phyloP scores from a whole-genome alignment of 2,888 invertebrate species.

The Pyrgus malvae region DNA sequence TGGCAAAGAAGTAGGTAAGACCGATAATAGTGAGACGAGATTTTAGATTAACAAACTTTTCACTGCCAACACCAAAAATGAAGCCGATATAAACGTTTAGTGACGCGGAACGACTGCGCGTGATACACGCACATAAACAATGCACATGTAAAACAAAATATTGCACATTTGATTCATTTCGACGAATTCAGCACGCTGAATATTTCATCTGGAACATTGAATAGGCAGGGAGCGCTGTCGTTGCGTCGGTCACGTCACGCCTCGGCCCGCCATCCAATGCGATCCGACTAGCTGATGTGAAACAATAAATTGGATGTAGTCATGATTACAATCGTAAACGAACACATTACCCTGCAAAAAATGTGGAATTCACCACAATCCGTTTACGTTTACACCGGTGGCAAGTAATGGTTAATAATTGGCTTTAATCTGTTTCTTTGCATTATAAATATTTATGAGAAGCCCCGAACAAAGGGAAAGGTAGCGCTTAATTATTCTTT shows the following conservation, averaged over 20 bases:
- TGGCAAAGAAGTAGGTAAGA: too few species aligned
- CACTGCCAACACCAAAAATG: too few species aligned
- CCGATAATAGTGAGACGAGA: too few species aligned
- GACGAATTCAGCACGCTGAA: slow-evolving; percentile 57
- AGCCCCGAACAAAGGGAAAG: background rate
- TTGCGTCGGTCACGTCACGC: slow-evolving; percentile 23
- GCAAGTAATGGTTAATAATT: slow-evolving; percentile 1
- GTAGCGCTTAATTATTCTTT: slow-evolving; percentile 20
- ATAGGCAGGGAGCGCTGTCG: slow-evolving; percentile 41
- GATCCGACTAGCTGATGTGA: slow-evolving; percentile 36
- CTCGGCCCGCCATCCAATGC: slow-evolving; percentile 29
- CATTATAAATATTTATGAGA: slow-evolving; percentile 5
- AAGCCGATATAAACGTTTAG: background rate
- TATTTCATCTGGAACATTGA: slow-evolving; percentile 66
- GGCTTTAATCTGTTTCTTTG: slow-evolving; percentile 12
- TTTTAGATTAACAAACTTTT: too few species aligned
- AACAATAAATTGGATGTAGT: slow-evolving; percentile 46
- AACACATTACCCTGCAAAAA: slow-evolving; percentile 23
- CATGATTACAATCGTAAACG: slow-evolving; percentile 42
- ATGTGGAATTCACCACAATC: slow-evolving; percentile 12
- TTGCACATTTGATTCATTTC: slow-evolving; percentile 50
- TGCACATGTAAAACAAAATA: too few species aligned
- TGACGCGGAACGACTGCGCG: background rate
- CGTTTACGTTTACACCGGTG: slow-evolving; percentile 2
- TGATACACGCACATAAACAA: slow-evolving; percentile 15